Evolutionary conservation across 1,140 invertebrate species (phyloP).

Genomic region (Drosophila nebulosa): DNA sequence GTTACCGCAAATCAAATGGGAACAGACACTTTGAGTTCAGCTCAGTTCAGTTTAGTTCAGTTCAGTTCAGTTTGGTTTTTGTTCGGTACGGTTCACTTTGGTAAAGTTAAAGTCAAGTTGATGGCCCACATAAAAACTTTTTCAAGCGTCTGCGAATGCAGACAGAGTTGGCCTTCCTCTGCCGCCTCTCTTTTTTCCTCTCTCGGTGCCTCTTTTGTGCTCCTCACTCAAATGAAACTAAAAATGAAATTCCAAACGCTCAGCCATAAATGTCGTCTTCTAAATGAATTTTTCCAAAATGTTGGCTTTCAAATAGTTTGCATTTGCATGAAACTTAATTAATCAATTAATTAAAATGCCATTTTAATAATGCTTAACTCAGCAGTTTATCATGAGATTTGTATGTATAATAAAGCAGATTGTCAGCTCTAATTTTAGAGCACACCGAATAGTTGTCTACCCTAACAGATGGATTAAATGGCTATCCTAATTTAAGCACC

Average conservation of each 20-base stretch:
- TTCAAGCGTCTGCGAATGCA: neutral
- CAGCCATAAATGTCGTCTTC: neutral
- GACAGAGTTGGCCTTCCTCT: neutral
- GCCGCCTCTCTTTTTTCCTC: neutral
- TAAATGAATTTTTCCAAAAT: neutral
- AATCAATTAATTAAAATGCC: neutral
- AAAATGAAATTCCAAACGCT: neutral
- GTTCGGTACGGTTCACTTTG: neutral
- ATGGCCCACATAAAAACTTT: neutral
- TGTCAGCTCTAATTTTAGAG: neutral
- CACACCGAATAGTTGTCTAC: neutral
- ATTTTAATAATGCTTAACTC: neutral
- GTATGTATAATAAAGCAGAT: neutral
- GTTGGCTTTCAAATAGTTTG: neutral
- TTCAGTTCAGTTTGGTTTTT: neutral
- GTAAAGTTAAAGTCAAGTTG: neutral
- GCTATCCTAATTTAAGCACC: no score
- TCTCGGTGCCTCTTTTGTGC: neutral
- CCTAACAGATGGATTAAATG: neutral
- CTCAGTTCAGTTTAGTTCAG: neutral
- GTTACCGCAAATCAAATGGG: constrained; percentile 26
- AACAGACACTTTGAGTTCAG: constrained; percentile 2
- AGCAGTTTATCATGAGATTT: neutral
- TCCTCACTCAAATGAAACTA: no score
- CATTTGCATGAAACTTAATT: neutral